phyloP scores from a whole-genome alignment of 2,888 invertebrate genomes.

The Chorisops tibialis region DNA sequence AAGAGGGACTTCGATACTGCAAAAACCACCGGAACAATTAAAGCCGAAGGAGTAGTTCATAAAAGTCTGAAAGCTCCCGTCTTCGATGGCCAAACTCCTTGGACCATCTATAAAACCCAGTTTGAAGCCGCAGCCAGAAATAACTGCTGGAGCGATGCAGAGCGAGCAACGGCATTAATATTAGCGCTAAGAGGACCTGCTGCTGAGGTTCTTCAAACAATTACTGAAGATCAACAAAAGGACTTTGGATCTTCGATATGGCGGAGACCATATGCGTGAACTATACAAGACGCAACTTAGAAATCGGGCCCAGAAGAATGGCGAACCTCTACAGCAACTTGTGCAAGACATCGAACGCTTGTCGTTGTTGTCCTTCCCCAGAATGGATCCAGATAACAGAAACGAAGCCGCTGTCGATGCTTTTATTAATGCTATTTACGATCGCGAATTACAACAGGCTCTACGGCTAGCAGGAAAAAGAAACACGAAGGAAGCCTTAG shows the following conservation, averaged over 20 bases:
- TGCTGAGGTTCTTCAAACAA: conserved; percentile 1
- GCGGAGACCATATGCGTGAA: neutral
- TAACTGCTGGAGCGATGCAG: neutral
- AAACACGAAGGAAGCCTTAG: too few species aligned
- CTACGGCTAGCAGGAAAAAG: neutral
- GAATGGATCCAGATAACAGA: neutral
- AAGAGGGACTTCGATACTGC: too few species aligned
- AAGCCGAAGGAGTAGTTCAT: too few species aligned
- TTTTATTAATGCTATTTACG: neutral
- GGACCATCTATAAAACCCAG: conserved; percentile 7
- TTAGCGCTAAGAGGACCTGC: neutral
- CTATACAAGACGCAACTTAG: neutral
- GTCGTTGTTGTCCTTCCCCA: neutral
- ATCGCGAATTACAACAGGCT: neutral
- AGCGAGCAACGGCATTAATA: neutral
- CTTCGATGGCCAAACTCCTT: conserved; percentile 5
- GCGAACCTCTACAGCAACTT: neutral
- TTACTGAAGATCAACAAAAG: neutral
- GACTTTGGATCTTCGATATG: neutral
- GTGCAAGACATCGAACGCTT: neutral
- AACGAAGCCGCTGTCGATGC: neutral
- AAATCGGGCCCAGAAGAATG: neutral
- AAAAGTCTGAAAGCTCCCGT: conserved; percentile 1
- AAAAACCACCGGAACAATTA: too few species aligned
- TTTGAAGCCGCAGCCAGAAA: neutral